These are phyloP conservation scores for Psix sp. DNA, from an alignment of 1,140 invertebrate genomes.

Conservation along the genomic window DNA sequence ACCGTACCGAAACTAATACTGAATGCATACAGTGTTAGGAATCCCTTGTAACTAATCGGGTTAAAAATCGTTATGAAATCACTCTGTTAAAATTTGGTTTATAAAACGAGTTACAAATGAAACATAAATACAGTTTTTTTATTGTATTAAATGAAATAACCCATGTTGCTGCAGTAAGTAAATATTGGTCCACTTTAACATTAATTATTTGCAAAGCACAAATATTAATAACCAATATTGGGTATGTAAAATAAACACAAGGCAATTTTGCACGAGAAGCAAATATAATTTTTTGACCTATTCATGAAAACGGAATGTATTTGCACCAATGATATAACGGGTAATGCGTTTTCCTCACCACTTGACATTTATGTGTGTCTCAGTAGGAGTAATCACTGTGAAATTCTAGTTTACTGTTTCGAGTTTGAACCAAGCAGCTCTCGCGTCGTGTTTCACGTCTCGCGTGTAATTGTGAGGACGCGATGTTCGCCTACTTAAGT, in stretches of 20 bases:
- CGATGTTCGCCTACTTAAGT: conserved; percentile 65
- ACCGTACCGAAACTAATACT: too few species aligned
- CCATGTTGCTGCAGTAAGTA: too few species aligned
- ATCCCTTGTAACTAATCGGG: too few species aligned
- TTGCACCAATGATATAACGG: conserved; percentile 52
- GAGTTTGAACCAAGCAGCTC: conserved; percentile 21
- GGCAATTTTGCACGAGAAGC: conserved; percentile 8
- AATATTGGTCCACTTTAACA: not conserved
- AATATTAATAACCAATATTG: conserved; percentile 18
- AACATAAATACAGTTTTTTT: not conserved
- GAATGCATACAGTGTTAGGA: too few species aligned
- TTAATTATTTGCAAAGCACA: conserved; percentile 6
- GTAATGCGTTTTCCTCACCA: conserved; percentile 51
- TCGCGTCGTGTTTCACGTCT: conserved; percentile 39
- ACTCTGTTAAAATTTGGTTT: too few species aligned
- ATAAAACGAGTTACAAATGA: too few species aligned
- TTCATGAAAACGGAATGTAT: conserved; percentile 25
- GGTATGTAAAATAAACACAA: conserved; percentile 3
- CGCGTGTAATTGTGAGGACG: conserved; percentile 46
- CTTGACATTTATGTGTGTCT: conserved; percentile 47
- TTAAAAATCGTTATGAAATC: too few species aligned
- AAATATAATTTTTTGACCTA: conserved; percentile 11
- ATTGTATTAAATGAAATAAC: too few species aligned
- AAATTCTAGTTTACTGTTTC: conserved; percentile 54
- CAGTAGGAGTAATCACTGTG: conserved; percentile 43